Evolutionary conservation across 2,113 vertebrate genomes (phyloP).

Genomic region (Aviceda subcristata): DNA sequence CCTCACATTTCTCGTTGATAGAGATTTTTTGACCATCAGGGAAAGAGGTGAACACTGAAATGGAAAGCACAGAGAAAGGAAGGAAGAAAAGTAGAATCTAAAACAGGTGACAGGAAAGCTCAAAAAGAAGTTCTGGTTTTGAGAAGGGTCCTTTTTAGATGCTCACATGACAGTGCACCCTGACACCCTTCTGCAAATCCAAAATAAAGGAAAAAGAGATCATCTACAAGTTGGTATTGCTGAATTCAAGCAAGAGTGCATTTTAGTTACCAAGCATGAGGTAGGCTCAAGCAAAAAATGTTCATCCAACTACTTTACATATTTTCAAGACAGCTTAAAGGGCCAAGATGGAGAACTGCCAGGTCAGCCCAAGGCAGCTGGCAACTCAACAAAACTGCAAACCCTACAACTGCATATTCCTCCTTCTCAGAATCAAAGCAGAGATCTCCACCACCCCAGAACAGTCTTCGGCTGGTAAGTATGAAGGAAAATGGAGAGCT

Average conservation of each 20-base stretch:
- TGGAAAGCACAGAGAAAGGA: neutral
- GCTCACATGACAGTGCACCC: fast-evolving
- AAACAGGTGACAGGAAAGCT: neutral
- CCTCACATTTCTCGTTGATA: neutral
- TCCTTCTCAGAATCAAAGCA: neutral
- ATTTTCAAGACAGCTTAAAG: neutral
- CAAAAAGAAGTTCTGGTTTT: neutral
- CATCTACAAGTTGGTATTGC: neutral
- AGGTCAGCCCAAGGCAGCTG: neutral
- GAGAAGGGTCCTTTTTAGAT: neutral
- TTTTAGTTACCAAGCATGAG: neutral
- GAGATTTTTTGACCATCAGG: neutral
- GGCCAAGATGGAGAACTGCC: neutral
- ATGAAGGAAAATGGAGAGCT: neutral
- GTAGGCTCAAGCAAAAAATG: neutral
- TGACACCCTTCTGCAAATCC: neutral
- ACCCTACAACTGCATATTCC: neutral
- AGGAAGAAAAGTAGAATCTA: neutral
- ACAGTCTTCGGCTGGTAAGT: neutral
- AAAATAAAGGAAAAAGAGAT: neutral
- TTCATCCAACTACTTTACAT: neutral
- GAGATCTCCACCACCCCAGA: neutral
- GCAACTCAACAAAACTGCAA: neutral
- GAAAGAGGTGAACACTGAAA: neutral
- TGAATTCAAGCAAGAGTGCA: neutral